Evolutionary conservation across 2,888 invertebrate species (phyloP).

Genomic region (Mesoligia furuncula): DNA sequence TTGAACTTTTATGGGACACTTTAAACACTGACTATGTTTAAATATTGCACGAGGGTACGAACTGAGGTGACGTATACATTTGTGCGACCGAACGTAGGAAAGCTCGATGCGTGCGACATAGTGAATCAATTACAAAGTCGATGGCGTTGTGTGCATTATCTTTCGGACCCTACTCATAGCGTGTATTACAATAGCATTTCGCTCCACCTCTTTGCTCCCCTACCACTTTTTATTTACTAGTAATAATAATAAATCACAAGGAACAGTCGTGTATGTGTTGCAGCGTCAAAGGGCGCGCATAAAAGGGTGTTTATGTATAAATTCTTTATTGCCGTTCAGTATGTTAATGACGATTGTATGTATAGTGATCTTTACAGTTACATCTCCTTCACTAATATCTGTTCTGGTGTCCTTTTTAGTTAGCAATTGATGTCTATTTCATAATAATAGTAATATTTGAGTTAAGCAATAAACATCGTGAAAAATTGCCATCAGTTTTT

Average conservation of each 20-base stretch:
- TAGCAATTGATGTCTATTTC: conserved; percentile 13
- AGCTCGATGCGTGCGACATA: conserved; percentile 80
- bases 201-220: conserved; percentile 90
- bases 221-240: conserved; percentile 90
- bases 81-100: conserved; percentile 57
- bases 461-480: too few species aligned
- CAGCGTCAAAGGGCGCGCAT: conserved; percentile 76
- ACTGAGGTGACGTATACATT: conserved; percentile 52
- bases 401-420: conserved; percentile 39
- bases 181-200: conserved; percentile 85
- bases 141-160: conserved; percentile 82
- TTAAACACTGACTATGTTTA: conserved; percentile 63
- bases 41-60: conserved; percentile 57
- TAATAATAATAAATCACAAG: conserved; percentile 90
- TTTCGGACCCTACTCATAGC: conserved; percentile 84
- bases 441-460: too few species aligned
- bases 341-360: conserved; percentile 68
- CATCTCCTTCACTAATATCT: conserved; percentile 41
- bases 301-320: conserved; percentile 83
- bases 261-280: conserved; percentile 81
- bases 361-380: conserved; percentile 67
- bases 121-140: conserved; percentile 88
- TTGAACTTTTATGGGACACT: conserved; percentile 64
- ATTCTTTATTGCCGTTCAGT: conserved; percentile 66
- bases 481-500: too few species aligned